Evolutionary conservation across 2,888 invertebrate genomes (phyloP).

Genomic region (Rhaphigaster nebulosa): DNA sequence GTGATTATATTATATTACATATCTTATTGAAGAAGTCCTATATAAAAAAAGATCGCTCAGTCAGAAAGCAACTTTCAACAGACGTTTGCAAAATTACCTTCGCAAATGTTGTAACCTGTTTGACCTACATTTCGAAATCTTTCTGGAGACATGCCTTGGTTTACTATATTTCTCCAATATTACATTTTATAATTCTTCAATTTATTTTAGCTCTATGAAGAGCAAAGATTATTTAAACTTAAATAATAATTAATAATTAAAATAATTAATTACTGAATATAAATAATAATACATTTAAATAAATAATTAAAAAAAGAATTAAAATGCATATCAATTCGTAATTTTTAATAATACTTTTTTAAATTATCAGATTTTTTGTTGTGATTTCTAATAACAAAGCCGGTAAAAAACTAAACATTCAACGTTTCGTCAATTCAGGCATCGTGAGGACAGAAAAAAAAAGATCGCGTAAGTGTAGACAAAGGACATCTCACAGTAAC

Average conservation of each 20-base stretch:
- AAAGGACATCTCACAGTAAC: background rate
- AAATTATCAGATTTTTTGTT: no score
- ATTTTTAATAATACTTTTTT: no score
- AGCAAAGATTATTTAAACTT: background rate
- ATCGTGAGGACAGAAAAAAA: no score
- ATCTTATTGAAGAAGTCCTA: background rate
- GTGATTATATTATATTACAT: background rate
- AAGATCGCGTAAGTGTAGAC: background rate
- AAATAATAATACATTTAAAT: no score
- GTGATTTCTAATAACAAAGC: no score
- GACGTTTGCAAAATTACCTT: conserved; percentile 45
- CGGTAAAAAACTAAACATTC: no score
- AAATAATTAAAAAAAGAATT: no score
- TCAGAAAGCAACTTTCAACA: conserved; percentile 12
- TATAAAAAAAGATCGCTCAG: background rate
- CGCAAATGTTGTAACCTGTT: conserved; percentile 33
- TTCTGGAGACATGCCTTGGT: background rate
- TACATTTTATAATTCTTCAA: background rate
- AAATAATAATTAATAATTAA: no score
- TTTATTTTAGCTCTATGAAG: background rate
- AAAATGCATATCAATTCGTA: no score
- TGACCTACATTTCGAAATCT: conserved; percentile 40
- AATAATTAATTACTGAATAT: no score
- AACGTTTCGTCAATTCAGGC: no score
- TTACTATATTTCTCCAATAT: background rate